Conservation (phyloP, 2,888 invertebrate genomes). For the Malacosoma neustria region DNA sequence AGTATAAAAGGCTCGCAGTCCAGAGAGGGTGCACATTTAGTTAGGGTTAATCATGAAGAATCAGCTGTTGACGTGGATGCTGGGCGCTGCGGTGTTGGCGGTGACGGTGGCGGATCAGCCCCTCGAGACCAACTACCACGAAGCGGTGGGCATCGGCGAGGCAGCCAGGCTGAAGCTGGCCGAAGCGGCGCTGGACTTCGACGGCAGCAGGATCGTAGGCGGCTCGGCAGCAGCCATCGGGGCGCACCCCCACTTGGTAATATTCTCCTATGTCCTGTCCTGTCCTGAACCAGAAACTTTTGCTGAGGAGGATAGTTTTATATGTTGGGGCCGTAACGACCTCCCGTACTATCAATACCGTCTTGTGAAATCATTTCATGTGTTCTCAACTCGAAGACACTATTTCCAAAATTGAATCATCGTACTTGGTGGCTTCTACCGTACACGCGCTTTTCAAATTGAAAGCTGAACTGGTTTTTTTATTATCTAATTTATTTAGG, state of each 20-base stretch:
- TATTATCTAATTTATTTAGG: too few species aligned
- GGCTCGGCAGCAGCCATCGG: conserved; percentile 17
- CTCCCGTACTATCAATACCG: too few species aligned
- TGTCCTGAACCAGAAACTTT: not conserved
- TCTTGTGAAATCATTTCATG: too few species aligned
- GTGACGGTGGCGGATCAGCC: conserved; percentile 12
- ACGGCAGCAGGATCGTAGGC: conserved; percentile 20
- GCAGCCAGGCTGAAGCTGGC: conserved; percentile 17
- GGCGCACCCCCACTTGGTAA: conserved; percentile 20
- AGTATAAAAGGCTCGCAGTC: not conserved
- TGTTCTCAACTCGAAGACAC: too few species aligned
- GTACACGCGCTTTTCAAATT: too few species aligned
- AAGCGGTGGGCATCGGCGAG: conserved; percentile 19
- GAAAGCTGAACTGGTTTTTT: too few species aligned
- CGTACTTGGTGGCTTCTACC: too few species aligned
- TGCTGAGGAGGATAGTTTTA: too few species aligned
- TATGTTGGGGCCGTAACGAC: too few species aligned
- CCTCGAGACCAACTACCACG: conserved; percentile 20
- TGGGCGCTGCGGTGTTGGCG: conserved; percentile 6
- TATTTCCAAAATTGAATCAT: too few species aligned
- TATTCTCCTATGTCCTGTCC: not conserved
- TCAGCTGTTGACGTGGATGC: not conserved
- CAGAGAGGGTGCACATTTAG: not conserved
- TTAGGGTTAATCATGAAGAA: not conserved
- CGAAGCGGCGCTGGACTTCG: conserved; percentile 17